Evolutionary conservation across 1,140 invertebrate genomes (phyloP), one percentile per base, ranked within the genome.

Genomic region (Bombus confusus): DNA sequence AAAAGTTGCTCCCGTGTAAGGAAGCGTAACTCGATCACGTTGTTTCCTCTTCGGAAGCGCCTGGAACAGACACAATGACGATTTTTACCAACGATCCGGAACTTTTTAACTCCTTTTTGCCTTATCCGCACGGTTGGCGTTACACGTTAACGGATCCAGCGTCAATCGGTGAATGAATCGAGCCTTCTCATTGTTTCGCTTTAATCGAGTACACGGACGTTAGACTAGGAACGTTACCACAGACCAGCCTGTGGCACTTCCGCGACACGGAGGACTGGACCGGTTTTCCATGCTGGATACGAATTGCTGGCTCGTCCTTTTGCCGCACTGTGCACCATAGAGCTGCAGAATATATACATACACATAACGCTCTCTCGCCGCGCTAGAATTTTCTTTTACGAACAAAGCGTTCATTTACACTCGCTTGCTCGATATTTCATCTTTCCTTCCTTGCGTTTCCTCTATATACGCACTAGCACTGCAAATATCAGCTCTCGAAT

Each of bases 251-350:
- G 75, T 84, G 79, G 66, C 87, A 86, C 87, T 89, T 89, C 88
- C 88, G 88, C 76, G 85, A 89, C 87, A 78, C 87, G 87, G 72
- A 80, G 71, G 39, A 68, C 74, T 79, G 85, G 88, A 89, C 88
- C 88, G 88, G 88, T 89, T 89, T 86, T 89, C 87, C 80, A 59
- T 57, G 86, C 41, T 89, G 85, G 72, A 89, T 89, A 86, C 87
- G 88, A 89, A 89, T 89, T 80, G 87, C 81, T 9, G 75, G 81
- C 64, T 89, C 87, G 72, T 89, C 88, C 85, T 89, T 86, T 89
- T 89, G 80, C 76, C 68, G 80, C 69, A 68, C 72, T 52, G 57
- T 57, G 39, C 82, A 34, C 78, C 71, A 43, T 79, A 47, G 52
- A 43, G 9, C 62, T 13, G 74, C 41, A 47, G 57, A 52, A 52